Percentiles rank a stretch among this genome's conserved stretches.
Evolutionary conservation across 2,113 vertebrate genomes (phyloP).

Genomic region (Clupea harengus): DNA sequence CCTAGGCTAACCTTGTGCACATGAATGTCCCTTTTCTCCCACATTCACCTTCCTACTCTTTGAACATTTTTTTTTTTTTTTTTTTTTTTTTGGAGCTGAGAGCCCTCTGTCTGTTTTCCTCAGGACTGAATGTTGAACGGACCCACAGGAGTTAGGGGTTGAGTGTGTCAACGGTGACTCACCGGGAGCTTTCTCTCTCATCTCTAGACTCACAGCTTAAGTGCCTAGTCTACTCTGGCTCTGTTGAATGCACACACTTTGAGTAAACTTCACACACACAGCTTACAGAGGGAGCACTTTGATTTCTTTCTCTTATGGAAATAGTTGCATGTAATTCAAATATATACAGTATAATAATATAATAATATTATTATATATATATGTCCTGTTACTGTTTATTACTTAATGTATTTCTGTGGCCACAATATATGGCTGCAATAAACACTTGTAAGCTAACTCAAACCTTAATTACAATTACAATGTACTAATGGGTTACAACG

Average conservation of each 20-base stretch:
- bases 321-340: too few species aligned
- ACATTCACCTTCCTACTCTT: neutral
- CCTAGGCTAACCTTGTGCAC: neutral
- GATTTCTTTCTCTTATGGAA: too few species aligned
- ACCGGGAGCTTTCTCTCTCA: neutral
- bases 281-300: too few species aligned
- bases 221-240: too few species aligned
- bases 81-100: neutral
- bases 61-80: neutral
- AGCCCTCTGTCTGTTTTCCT: neutral
- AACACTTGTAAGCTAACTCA: neutral
- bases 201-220: too few species aligned
- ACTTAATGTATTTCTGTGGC: neutral
- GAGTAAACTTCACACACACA: too few species aligned
- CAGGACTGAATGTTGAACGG: neutral
- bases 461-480: neutral
- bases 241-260: too few species aligned
- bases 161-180: neutral
- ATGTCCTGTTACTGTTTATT: neutral
- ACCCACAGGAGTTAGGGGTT: neutral
- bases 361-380: neutral
- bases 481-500: neutral
- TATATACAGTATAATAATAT: too few species aligned
- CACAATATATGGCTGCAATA: neutral
- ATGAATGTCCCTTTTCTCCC: neutral